These are phyloP conservation scores for Acleris laterana DNA, from an alignment of 2,888 invertebrate genomes.

Conservation along the genomic window DNA sequence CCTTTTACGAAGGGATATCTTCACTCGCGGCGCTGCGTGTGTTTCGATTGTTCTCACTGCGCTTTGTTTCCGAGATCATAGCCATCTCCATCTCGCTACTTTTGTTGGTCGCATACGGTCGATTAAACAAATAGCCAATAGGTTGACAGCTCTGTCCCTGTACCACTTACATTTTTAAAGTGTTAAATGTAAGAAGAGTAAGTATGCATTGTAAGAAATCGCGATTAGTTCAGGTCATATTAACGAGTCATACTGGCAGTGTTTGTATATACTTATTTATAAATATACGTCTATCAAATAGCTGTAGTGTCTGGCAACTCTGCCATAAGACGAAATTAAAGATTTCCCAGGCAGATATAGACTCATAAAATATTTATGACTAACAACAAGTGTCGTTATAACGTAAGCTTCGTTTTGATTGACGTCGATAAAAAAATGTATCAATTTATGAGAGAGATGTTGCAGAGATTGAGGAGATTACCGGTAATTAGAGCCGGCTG, in stretches of 20 bases:
- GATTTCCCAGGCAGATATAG: slow-evolving; percentile 30
- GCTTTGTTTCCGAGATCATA: slow-evolving; percentile 45
- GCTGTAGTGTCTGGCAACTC: slow-evolving; percentile 21
- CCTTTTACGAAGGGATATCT: slow-evolving; percentile 43
- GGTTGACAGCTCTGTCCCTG: slow-evolving; percentile 22
- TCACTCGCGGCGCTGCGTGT: slow-evolving; percentile 48
- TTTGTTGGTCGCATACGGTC: slow-evolving; percentile 23
- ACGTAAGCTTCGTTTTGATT: slow-evolving; percentile 22
- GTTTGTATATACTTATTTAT: slow-evolving; percentile 4
- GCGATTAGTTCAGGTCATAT: neutral
- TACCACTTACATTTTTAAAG: slow-evolving; percentile 3
- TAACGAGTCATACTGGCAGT: slow-evolving; percentile 7
- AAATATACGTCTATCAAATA: slow-evolving; percentile 29
- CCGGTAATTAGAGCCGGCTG: slow-evolving; percentile 54
- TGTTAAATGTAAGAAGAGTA: neutral
- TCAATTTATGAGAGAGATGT: slow-evolving; percentile 23
- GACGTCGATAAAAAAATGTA: slow-evolving; percentile 27
- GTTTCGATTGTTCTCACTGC: slow-evolving; percentile 54
- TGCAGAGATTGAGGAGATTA: slow-evolving; percentile 50
- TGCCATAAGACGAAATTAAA: slow-evolving; percentile 21
- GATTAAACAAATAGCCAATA: slow-evolving; percentile 37
- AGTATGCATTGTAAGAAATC: too few species aligned
- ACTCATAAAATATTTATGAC: slow-evolving; percentile 36
- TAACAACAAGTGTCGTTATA: slow-evolving; percentile 30
- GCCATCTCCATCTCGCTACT: slow-evolving; percentile 31